Evolutionary conservation across 2,888 invertebrate genomes (phyloP).

Genomic region (Hirtodrosophila alboralis): DNA sequence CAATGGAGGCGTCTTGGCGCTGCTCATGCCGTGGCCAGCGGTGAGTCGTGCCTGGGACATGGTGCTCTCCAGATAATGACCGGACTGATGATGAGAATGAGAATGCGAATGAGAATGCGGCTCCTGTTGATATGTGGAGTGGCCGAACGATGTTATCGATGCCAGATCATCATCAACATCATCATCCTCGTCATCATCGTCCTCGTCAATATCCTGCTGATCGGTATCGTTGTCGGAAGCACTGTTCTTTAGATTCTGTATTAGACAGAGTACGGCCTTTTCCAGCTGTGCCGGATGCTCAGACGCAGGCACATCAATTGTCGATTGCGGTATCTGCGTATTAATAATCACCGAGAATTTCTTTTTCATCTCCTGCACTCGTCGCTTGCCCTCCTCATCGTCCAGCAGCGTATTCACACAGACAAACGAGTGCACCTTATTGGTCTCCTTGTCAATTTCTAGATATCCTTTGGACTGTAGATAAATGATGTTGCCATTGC

Average conservation of each 20-base stretch:
- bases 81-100: constrained; percentile 22
- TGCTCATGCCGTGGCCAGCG: constrained; percentile 40
- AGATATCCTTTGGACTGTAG: constrained; percentile 93
- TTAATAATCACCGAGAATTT: constrained; percentile 90
- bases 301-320: constrained; percentile 85
- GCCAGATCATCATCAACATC: constrained; percentile 32
- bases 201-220: constrained; percentile 38
- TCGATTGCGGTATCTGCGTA: constrained; percentile 83
- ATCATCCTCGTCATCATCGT: constrained; percentile 29
- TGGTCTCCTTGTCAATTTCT: constrained; percentile 90
- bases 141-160: constrained; percentile 26
- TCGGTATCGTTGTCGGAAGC: constrained; percentile 61
- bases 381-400: constrained; percentile 89
- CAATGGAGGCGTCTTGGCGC: constrained; percentile 81
- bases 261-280: constrained; percentile 89
- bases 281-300: constrained; percentile 90
- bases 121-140: constrained; percentile 15
- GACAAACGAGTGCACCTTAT: constrained; percentile 92
- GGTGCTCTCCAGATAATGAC: constrained; percentile 18
- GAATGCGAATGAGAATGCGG: constrained; percentile 29
- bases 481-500: constrained; percentile 93
- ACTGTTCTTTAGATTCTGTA: constrained; percentile 84
- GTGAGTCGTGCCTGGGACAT: constrained; percentile 48
- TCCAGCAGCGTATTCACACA: constrained; percentile 92
- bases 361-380: constrained; percentile 91